These are phyloP conservation scores for Rhinogobio ventralis DNA, from an alignment of 2,797 vertebrate species.

Conservation along the genomic window DNA sequence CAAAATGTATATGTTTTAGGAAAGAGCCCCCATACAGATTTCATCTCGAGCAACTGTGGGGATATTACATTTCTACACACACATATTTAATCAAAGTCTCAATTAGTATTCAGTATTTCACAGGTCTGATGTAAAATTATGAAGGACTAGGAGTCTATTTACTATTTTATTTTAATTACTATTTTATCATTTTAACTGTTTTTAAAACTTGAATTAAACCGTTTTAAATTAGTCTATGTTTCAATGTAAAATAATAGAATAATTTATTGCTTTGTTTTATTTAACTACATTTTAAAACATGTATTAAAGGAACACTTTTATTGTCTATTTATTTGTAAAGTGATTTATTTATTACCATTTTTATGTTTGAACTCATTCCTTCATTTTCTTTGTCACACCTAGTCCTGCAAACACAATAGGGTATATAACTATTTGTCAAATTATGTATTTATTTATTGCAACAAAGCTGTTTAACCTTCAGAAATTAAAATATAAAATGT, in stretches of 20 bases:
- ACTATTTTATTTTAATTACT: no score
- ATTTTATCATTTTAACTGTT: not conserved
- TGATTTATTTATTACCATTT: not conserved
- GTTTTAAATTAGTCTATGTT: no score
- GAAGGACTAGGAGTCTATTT: not conserved
- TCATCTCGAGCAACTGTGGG: not conserved
- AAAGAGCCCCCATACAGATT: not conserved
- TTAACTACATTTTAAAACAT: not conserved
- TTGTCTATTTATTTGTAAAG: not conserved
- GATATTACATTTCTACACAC: not conserved
- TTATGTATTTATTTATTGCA: no score
- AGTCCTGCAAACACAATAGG: not conserved
- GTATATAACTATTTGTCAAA: not conserved
- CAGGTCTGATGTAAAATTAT: not conserved
- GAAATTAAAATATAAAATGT: no score
- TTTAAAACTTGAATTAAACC: not conserved
- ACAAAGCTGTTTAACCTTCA: no score
- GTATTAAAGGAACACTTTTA: not conserved
- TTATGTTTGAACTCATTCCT: not conserved
- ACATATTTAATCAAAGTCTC: not conserved
- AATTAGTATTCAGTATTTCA: not conserved
- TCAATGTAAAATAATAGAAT: not conserved
- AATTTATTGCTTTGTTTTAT: not conserved
- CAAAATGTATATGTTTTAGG: not conserved
- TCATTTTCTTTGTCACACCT: not conserved